A percentile compares a stretch with the other conserved stretches of the same genome.
Conservation (phyloP, 1,140 invertebrate genomes). For the Eurosta solidaginis region DNA sequence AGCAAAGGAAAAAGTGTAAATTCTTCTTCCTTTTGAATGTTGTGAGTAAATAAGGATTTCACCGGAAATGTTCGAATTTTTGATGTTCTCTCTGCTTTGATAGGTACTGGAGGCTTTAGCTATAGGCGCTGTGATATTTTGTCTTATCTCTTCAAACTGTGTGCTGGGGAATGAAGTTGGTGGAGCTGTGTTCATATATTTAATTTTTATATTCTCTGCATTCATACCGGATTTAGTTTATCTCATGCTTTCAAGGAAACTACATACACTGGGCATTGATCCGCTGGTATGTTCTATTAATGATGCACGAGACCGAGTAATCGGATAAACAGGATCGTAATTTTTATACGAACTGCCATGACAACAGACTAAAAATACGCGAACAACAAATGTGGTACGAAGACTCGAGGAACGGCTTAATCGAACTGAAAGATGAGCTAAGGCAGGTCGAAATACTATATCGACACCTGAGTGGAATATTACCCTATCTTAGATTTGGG, state of each 20-base stretch:
- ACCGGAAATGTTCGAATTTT: not conserved
- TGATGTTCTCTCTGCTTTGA: not conserved
- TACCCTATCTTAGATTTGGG: no score
- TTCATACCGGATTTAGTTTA: constrained; percentile 15
- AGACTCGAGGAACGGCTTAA: no score
- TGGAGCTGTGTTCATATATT: not conserved
- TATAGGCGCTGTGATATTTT: not conserved
- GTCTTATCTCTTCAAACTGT: not conserved
- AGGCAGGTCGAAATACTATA: no score
- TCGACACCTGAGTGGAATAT: no score
- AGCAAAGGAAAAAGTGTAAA: not conserved
- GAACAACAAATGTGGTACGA: no score
- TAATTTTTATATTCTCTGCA: not conserved
- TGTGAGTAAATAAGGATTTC: not conserved
- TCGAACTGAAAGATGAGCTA: no score
- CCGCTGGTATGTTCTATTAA: constrained; percentile 22
- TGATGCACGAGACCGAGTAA: no score
- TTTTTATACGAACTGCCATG: no score
- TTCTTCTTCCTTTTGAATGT: not conserved
- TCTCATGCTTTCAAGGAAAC: not conserved
- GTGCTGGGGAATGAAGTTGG: constrained; percentile 19
- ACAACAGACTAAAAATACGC: no score
- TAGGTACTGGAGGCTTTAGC: not conserved
- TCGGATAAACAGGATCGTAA: no score
- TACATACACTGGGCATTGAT: constrained; percentile 6